Conservation (phyloP, 2,797 vertebrate species). For the Labeo calbasu region DNA sequence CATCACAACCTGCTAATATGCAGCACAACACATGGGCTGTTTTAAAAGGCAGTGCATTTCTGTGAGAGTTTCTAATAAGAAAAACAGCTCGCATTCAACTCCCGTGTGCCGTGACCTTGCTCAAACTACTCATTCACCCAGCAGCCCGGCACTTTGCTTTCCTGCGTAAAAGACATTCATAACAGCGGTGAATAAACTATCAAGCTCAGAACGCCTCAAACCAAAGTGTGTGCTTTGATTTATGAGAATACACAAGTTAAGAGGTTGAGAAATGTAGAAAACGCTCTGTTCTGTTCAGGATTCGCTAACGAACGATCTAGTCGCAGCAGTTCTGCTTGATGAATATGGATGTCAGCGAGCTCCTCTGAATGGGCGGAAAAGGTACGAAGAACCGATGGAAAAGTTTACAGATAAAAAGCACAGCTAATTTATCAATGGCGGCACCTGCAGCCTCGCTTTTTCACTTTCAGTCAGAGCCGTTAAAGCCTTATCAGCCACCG, state of each 20-base stretch:
- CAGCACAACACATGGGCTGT: background rate
- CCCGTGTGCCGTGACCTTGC: slow-evolving; percentile 2
- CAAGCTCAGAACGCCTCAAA: background rate
- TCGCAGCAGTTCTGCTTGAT: slow-evolving; percentile 14
- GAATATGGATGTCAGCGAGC: slow-evolving; percentile 40
- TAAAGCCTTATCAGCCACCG: slow-evolving; percentile 36
- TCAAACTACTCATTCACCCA: background rate
- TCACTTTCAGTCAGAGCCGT: slow-evolving; percentile 11
- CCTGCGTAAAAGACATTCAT: background rate
- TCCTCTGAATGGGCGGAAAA: slow-evolving; percentile 13
- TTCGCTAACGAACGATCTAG: background rate
- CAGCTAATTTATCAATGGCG: slow-evolving; percentile 36
- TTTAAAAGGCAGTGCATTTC: background rate
- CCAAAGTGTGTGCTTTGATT: slow-evolving; percentile 21
- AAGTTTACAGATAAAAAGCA: slow-evolving; percentile 46
- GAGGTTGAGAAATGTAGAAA: slow-evolving; percentile 4
- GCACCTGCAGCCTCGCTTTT: slow-evolving; percentile 8
- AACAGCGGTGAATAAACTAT: background rate
- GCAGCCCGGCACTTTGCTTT: background rate
- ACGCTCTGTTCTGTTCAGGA: background rate
- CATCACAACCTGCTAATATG: slow-evolving; percentile 16
- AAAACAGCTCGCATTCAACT: slow-evolving; percentile 7
- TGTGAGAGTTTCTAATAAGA: slow-evolving; percentile 6
- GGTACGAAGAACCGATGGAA: slow-evolving; percentile 16
- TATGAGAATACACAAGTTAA: slow-evolving; percentile 21